Percentiles rank a stretch among this genome's conserved stretches.
Evolutionary conservation across 2,797 vertebrate species (phyloP).

Genomic region (Buceros bicornis): DNA sequence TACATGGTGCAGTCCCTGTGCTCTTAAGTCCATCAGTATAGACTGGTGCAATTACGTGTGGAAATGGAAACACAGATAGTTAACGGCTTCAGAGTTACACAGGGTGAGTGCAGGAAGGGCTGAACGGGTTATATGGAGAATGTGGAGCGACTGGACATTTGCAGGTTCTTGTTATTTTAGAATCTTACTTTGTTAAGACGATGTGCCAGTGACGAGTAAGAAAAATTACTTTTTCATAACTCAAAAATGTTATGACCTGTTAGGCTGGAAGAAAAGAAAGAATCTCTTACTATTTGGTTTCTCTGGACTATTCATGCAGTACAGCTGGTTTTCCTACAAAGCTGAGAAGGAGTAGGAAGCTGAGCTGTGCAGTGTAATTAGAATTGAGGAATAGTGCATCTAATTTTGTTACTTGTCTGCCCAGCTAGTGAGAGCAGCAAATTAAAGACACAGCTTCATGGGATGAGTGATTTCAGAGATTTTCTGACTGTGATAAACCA

Average conservation of each 20-base stretch:
- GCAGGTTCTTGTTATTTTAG: not conserved
- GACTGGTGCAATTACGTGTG: not conserved
- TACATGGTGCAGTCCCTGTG: not conserved
- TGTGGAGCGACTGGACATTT: not conserved
- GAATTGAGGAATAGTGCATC: not conserved
- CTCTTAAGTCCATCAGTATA: not conserved
- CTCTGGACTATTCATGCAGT: not conserved
- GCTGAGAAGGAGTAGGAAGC: not conserved
- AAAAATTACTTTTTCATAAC: not conserved
- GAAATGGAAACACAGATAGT: not conserved
- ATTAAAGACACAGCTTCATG: not conserved
- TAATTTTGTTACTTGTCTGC: not conserved
- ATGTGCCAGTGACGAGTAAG: not conserved
- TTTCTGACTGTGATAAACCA: not conserved
- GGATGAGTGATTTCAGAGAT: not conserved
- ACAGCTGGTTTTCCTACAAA: not conserved
- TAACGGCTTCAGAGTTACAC: not conserved
- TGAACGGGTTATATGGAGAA: not conserved
- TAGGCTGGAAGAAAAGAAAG: not conserved
- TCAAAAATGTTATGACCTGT: not conserved
- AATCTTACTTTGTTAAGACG: not conserved
- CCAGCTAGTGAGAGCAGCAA: not conserved
- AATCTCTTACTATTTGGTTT: not conserved
- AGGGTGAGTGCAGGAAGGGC: not conserved
- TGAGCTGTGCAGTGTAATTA: not conserved